Percentiles rank a stretch among this genome's conserved stretches.
These are phyloP conservation scores for Rostratula benghalensis DNA, from an alignment of 2,113 vertebrate species.

Conservation along the genomic window DNA sequence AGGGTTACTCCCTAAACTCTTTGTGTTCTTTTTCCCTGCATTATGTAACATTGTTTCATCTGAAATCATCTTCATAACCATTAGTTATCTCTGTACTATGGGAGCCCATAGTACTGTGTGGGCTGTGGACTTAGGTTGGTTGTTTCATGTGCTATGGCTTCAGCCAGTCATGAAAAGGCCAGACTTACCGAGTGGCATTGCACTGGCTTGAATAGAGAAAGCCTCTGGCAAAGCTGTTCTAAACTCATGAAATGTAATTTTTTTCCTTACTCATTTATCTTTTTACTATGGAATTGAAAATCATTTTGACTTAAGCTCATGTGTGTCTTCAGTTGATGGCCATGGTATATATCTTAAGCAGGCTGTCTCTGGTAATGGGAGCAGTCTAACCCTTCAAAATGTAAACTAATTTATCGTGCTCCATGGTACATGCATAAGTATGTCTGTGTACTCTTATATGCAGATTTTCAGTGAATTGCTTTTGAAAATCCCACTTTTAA, in stretches of 20 bases:
- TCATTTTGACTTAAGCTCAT: background rate
- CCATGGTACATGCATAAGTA: background rate
- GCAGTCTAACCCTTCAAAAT: background rate
- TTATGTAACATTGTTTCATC: background rate
- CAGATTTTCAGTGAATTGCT: background rate
- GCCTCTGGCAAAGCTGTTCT: background rate
- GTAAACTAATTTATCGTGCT: background rate
- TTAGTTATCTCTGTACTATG: background rate
- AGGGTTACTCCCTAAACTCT: background rate
- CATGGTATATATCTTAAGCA: background rate
- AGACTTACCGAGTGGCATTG: background rate
- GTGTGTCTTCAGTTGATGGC: background rate
- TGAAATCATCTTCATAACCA: background rate
- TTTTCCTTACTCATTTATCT: accelerated
- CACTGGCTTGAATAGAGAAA: background rate
- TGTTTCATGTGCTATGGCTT: background rate
- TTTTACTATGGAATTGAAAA: background rate
- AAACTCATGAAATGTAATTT: background rate
- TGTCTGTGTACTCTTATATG: background rate
- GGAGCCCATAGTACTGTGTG: background rate
- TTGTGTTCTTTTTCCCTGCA: background rate
- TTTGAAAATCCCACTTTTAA: background rate
- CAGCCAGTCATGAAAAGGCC: background rate
- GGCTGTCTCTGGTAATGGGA: background rate
- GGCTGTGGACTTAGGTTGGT: accelerated